phyloP scores from a whole-genome alignment of 2,113 vertebrate species.

The Sceloporus undulatus region DNA sequence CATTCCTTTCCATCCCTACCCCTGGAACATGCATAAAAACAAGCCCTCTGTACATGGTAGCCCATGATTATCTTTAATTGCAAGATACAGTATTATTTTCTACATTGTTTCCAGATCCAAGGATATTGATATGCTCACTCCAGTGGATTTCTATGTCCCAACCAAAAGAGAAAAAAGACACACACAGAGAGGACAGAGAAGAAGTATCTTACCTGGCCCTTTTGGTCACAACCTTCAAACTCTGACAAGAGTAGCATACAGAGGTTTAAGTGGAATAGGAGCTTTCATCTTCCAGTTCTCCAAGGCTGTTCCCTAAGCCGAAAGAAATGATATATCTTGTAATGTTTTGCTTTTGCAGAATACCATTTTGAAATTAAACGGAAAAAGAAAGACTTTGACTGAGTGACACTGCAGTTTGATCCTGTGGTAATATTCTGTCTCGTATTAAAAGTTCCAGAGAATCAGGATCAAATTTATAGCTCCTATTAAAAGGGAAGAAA shows the following conservation, averaged over 20 bases:
- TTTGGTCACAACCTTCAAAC: conserved; percentile 96
- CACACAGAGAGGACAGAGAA: neutral
- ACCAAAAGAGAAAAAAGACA: neutral
- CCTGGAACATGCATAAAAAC: neutral
- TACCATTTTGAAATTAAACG: conserved; percentile 18
- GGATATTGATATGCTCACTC: neutral
- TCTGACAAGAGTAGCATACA: conserved; percentile 90
- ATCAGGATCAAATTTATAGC: conserved; percentile 28
- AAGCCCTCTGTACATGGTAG: too few species aligned
- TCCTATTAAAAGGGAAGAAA: neutral
- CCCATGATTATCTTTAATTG: neutral
- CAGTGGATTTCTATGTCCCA: conserved; percentile 6
- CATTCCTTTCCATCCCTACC: too few species aligned
- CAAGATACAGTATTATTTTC: neutral
- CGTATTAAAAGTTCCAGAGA: conserved; percentile 8
- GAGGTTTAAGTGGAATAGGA: conserved; percentile 92
- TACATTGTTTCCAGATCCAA: neutral
- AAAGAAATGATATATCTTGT: conserved; percentile 8
- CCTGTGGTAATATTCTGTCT: neutral
- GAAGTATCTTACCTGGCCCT: conserved; percentile 95
- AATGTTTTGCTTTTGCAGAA: neutral
- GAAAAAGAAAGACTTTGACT: neutral
- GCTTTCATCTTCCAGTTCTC: conserved; percentile 93
- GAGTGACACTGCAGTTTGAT: conserved; percentile 7
- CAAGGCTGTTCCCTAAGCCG: conserved; percentile 73